Conservation (phyloP, 2,797 vertebrate species). For the Microctenopoma steveboyesi region DNA sequence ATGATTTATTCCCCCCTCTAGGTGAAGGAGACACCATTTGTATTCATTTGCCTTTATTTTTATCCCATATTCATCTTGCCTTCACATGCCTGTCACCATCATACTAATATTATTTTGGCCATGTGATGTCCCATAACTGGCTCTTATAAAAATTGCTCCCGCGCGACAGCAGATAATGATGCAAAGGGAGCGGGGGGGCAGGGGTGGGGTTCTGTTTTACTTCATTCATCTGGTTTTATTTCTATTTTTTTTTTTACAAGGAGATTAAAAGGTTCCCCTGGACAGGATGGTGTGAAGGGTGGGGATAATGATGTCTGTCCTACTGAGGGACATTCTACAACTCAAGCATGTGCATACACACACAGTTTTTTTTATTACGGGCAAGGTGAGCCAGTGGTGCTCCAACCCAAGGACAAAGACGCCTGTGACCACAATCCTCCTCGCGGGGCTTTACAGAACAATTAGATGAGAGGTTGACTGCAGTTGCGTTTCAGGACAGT, state of each 20-base stretch:
- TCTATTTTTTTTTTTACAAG: slow-evolving; percentile 8
- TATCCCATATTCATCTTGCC: slow-evolving; percentile 77
- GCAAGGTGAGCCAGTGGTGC: slow-evolving; percentile 69
- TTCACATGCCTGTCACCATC: slow-evolving; percentile 74
- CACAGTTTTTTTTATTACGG: slow-evolving; percentile 67
- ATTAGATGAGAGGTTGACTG: slow-evolving; percentile 75
- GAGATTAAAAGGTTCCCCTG: slow-evolving; percentile 73
- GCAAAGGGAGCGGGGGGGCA: slow-evolving; percentile 28
- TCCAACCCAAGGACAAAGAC: slow-evolving; percentile 85
- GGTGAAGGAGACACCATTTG: slow-evolving; percentile 82
- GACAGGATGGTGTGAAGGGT: slow-evolving; percentile 70
- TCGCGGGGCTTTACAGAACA: slow-evolving; percentile 73
- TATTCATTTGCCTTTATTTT: slow-evolving; percentile 86
- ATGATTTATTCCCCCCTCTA: slow-evolving; percentile 82
- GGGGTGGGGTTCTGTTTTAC: slow-evolving; percentile 14
- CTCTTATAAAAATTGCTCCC: slow-evolving; percentile 83
- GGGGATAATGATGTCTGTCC: slow-evolving; percentile 82
- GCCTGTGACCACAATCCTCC: slow-evolving; percentile 71
- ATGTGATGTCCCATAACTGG: slow-evolving; percentile 76
- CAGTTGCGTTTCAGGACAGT: slow-evolving; percentile 68
- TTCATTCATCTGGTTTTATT: slow-evolving; percentile 49
- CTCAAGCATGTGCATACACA: background rate
- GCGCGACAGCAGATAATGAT: slow-evolving; percentile 71
- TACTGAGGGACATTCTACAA: slow-evolving; percentile 58
- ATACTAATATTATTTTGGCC: slow-evolving; percentile 79